These are phyloP conservation scores for Vireo griseus DNA, from an alignment of 2,797 vertebrate genomes.

Conservation along the genomic window DNA sequence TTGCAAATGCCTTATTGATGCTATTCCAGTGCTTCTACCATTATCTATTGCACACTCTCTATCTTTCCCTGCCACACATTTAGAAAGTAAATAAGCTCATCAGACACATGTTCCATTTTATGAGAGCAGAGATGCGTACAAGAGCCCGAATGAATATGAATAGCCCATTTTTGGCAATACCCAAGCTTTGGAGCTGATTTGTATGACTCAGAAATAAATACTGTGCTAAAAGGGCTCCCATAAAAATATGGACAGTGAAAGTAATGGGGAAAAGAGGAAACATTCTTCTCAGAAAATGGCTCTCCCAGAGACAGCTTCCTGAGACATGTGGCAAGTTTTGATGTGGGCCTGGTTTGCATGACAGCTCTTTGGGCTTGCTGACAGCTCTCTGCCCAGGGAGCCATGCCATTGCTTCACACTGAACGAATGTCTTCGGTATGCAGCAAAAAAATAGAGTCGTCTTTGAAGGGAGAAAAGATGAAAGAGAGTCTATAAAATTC, in stretches of 20 bases:
- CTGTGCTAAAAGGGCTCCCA: conserved; percentile 22
- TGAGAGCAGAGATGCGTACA: conserved; percentile 44
- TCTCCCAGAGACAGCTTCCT: not conserved
- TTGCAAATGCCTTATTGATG: conserved; percentile 33
- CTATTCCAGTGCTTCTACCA: conserved; percentile 14
- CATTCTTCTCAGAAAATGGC: not conserved
- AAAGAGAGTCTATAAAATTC: not conserved
- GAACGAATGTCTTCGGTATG: not conserved
- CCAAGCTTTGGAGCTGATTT: conserved; percentile 50
- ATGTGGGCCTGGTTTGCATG: not conserved
- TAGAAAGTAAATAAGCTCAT: conserved; percentile 62
- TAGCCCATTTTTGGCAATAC: conserved; percentile 47
- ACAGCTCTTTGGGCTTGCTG: not conserved
- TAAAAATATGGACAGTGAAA: not conserved
- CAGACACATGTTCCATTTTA: conserved; percentile 37
- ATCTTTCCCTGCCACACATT: conserved; percentile 40
- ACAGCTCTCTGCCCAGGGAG: not conserved
- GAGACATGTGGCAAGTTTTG: not conserved
- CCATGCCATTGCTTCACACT: not conserved
- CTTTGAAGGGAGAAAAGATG: not conserved
- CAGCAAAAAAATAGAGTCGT: not conserved
- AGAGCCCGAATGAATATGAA: conserved; percentile 56
- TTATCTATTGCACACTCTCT: not conserved
- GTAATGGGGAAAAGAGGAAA: not conserved
- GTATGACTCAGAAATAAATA: conserved; percentile 61